These are phyloP conservation scores for Zoanthus solanderi DNA, from an alignment of 92 coral and sea anemone species.

Conservation along the genomic window DNA sequence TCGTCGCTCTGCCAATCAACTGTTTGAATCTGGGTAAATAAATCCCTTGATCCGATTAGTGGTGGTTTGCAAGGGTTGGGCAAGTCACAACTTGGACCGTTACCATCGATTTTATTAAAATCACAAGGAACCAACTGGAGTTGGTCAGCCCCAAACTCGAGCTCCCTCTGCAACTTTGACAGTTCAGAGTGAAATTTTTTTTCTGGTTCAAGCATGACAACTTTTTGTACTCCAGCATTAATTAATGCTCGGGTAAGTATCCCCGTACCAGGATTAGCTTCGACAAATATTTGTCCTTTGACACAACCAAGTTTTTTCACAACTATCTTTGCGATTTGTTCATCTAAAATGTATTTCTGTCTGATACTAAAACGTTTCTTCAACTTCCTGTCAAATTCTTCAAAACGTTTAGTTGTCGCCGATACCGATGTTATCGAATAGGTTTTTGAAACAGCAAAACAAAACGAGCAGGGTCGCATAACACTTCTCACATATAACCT, in stretches of 20 bases:
- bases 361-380: conserved; percentile 65
- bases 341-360: conserved; percentile 84
- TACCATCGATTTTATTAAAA: conserved; percentile 94
- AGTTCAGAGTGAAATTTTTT: conserved; percentile 73
- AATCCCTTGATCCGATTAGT: conserved; percentile 82
- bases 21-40: conserved; percentile 63
- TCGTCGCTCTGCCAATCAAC: conserved; percentile 76
- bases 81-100: conserved; percentile 59
- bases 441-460: not conserved
- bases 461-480: not conserved
- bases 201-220: conserved; percentile 94
- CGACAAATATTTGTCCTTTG: conserved; percentile 63
- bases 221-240: conserved; percentile 81
- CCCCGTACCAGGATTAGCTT: conserved; percentile 93
- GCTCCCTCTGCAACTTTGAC: conserved; percentile 64
- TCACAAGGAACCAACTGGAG: conserved; percentile 78
- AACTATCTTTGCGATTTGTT: conserved; percentile 72
- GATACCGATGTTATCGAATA: conserved; percentile 35
- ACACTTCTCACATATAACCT: conserved; percentile 6
- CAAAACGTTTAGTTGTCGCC: conserved; percentile 56
- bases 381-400: conserved; percentile 55
- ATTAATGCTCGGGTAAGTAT: conserved; percentile 81
- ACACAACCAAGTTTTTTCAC: conserved; percentile 71
- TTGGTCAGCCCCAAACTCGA: conserved; percentile 35
- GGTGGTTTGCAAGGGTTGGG: conserved; percentile 75